Percentiles rank a stretch among this genome's conserved stretches.
Evolutionary conservation across 2,888 invertebrate genomes (phyloP).

Genomic region (Stenotaenia linearis): DNA sequence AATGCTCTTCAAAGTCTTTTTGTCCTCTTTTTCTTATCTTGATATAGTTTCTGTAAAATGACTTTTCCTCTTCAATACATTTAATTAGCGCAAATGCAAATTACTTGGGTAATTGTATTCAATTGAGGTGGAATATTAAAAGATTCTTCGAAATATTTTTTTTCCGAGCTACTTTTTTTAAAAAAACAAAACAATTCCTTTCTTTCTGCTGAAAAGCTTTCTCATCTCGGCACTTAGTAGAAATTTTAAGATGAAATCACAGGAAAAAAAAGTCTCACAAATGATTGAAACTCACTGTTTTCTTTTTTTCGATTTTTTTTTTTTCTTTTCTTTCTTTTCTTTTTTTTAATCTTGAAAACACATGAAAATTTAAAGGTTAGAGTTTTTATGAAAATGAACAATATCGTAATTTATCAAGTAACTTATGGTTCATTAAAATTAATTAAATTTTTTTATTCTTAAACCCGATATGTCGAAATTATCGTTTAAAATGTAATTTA

Average conservation of each 20-base stretch:
- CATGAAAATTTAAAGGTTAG: background rate
- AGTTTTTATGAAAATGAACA: background rate
- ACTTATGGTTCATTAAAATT: too few relatives aligned
- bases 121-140: background rate
- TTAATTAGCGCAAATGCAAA: slow-evolving; percentile 5
- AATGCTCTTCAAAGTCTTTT: background rate
- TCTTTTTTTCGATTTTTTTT: background rate
- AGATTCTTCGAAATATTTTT: background rate
- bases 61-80: slow-evolving; percentile 4
- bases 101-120: background rate
- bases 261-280: background rate
- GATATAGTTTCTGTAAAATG: background rate
- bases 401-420: background rate
- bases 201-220: too few relatives aligned
- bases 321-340: background rate
- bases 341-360: background rate
- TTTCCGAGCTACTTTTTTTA: background rate
- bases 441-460: too few relatives aligned
- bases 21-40: background rate
- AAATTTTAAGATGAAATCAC: background rate
- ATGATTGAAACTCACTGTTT: background rate
- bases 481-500: too few relatives aligned
- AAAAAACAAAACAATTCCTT: background rate
- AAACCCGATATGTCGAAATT: too few relatives aligned
- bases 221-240: background rate